Conservation (phyloP, 2,113 vertebrate species). For the Saguinus imperator region DNA sequence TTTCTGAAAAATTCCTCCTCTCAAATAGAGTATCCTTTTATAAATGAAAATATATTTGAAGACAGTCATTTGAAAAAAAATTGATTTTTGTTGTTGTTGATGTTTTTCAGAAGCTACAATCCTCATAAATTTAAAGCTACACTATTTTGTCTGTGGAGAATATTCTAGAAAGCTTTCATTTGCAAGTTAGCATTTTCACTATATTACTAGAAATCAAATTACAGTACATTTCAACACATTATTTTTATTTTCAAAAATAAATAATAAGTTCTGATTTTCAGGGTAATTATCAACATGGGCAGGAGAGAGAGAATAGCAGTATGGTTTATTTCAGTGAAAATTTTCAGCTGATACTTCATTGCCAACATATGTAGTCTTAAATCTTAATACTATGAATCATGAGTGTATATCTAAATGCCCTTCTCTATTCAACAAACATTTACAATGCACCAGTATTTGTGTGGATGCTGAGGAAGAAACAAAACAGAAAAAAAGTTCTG, state of each 20-base stretch:
- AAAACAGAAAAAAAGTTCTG: background rate
- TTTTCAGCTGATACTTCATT: background rate
- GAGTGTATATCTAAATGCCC: background rate
- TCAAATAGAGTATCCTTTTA: background rate
- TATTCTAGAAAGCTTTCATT: background rate
- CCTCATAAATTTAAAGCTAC: background rate
- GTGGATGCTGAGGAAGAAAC: background rate
- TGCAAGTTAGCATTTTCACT: background rate
- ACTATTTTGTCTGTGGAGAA: background rate
- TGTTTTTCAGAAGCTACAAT: background rate
- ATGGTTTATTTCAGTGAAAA: background rate
- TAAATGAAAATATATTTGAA: background rate
- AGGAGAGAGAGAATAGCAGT: background rate
- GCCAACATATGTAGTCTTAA: background rate
- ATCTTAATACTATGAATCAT: background rate
- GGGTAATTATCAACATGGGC: background rate
- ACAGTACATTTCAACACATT: background rate
- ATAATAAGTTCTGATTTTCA: background rate
- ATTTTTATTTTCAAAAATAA: slow-evolving; percentile 3
- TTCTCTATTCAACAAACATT: background rate
- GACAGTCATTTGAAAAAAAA: background rate
- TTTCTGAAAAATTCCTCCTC: background rate
- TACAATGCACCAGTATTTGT: background rate
- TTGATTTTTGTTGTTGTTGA: background rate
- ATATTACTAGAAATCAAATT: background rate